Evolutionary conservation across 2,888 invertebrate genomes (phyloP), one percentile per base, ranked within the genome.

Genomic region (Automeris io): DNA sequence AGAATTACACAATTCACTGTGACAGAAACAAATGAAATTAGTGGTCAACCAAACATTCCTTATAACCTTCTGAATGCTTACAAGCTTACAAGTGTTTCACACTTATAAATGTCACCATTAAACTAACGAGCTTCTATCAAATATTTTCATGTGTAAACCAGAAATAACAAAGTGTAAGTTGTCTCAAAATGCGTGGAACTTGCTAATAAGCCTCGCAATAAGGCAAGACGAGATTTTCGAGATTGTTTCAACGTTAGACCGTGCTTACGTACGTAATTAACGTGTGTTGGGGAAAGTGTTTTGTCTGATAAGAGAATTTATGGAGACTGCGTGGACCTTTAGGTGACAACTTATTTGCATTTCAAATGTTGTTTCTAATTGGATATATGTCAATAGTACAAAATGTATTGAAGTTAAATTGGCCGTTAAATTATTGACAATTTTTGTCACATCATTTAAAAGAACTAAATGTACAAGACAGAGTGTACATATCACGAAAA

Each of bases 201-300:
- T 38, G 32, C 39, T 41, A 39, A 38, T 39, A 39, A 23, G 18
- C 18, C 32, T 13, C 29, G 40, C 29, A 35, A 40, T 35, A 25
- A 34, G 25, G 31, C 31, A 32, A 36, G 32, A 49, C 57, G 39
- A 57, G 55, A 61, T 61, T 61, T 50, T 49, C 50, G 41, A 55
- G 49, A 53, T 54, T 43, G 49, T 46, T 48, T 40, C 34, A 35
- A 39, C 21, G 44, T 43, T 40, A 43, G 44, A 40, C 42, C 54
- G 50, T 60, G 57, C 57, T 61, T 58, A 49, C 49, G 46, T 46
- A 53, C 45, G 57, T 59, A 67, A 69, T 74, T 72, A 75, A 64
- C 67, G 51, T 47, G 40, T 51, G 49, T 37, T 47, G 54, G 60
- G 57, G 68, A 75, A 75, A 75, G 70, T 73, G 64, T 67, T 66